Evolutionary conservation across 2,113 vertebrate species (phyloP), one percentile per base, ranked within the genome.

Genomic region (Oryzias melastigma): DNA sequence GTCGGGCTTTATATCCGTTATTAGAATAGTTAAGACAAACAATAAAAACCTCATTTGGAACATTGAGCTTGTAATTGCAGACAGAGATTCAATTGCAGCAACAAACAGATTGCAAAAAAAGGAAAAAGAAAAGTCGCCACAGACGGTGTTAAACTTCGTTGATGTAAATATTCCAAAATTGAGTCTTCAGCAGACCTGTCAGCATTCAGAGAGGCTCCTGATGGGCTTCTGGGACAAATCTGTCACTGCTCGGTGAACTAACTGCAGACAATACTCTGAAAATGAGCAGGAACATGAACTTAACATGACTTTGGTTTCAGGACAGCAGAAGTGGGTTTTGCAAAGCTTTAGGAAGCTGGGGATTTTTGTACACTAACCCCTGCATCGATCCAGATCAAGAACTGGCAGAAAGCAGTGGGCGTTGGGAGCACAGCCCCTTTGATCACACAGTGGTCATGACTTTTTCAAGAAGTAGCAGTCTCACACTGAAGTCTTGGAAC

Each of bases 391-490:
- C 78, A 78, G 83, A 87, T 85, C 74, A 75, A 87, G 84, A 68
- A 52, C 81, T 71, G 84, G 84, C 86, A 81, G 85, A 75, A 81
- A 81, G 68, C 83, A 72, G 81, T 85, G 82, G 85, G 86, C 83
- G 77, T 84, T 73, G 72, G 82, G 80, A 85, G 83, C 73, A 47
- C 60, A 83, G 62, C 65, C 51, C 62, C 86, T 89, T 89, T 90
- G 87, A 90, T 89, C 87, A 88, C 85, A 87, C 78, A 78, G 72
- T 84, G 85, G 86, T 82, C 87, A 82, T 83, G 85, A 84, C 86
- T 90, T 87, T 80, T 84, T 72, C 60, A 69, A 82, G 86, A 75
- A 66, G 78, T 79, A 75, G 75, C 83, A 82, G 80, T 84, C 82
- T 86, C 67, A 85, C 80, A 61, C 77, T 75, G 54, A 77, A 80